Percentiles rank a stretch among this genome's conserved stretches.
Conservation (phyloP, 2,888 invertebrate genomes). For the Pediacus dermestoides region DNA sequence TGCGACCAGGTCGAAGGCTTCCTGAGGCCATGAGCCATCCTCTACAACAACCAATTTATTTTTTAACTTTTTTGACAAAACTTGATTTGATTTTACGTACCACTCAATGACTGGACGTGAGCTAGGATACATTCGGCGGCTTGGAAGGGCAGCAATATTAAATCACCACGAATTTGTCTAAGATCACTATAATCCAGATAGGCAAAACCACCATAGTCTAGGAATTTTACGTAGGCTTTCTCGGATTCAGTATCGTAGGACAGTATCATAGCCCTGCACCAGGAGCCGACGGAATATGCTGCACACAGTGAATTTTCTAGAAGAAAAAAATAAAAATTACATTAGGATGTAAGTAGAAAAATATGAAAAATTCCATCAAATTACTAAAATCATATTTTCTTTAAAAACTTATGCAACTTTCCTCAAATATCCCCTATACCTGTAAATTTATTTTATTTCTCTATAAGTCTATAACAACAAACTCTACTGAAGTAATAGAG, state of each 20-base stretch:
- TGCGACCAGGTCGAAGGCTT: conserved; percentile 73
- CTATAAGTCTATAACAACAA: no score
- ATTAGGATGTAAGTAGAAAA: conserved; percentile 6
- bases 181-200: conserved; percentile 72
- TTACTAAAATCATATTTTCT: no score
- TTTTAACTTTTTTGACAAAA: conserved; percentile 4
- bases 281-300: conserved; percentile 76
- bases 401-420: no score
- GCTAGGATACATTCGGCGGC: conserved; percentile 92
- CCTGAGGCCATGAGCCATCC: conserved; percentile 63
- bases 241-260: conserved; percentile 63
- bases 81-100: conserved; percentile 49
- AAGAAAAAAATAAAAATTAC: conserved; percentile 31
- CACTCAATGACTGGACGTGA: conserved; percentile 73
- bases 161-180: conserved; percentile 90
- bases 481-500: no score
- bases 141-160: conserved; percentile 94
- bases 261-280: conserved; percentile 83
- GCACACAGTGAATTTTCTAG: conserved; percentile 85
- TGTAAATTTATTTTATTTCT: no score
- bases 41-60: conserved; percentile 46
- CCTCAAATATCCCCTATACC: no score
- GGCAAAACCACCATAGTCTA: conserved; percentile 94
- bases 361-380: conserved; percentile 7
- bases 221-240: conserved; percentile 77